These are phyloP conservation scores for Catostylus mosaicus DNA, from an alignment of 30 jellyfish, hydroid and myxozoan species.

Conservation along the genomic window DNA sequence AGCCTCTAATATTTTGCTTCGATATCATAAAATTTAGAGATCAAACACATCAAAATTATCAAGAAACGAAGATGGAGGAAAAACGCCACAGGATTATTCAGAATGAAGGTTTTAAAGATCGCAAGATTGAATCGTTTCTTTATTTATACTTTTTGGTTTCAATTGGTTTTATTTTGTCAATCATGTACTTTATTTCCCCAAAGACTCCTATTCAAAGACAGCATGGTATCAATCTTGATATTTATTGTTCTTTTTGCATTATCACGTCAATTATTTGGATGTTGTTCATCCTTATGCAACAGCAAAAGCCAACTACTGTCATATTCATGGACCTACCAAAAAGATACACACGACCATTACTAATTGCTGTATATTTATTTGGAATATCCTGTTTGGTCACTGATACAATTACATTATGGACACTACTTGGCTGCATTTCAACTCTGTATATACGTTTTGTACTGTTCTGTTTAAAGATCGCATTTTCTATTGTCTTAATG, in stretches of 20 bases:
- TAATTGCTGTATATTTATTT: constrained; percentile 54
- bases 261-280: constrained; percentile 47
- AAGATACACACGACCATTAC: constrained; percentile 66
- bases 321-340: constrained; percentile 60
- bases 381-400: constrained; percentile 70
- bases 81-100: neutral
- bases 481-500: constrained; percentile 32
- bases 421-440: constrained; percentile 53
- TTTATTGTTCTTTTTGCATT: constrained; percentile 54
- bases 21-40: no score
- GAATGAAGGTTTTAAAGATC: constrained; percentile 37
- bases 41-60: neutral
- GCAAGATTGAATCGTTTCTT: constrained; percentile 58
- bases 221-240: constrained; percentile 41
- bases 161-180: constrained; percentile 62
- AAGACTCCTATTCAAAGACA: constrained; percentile 3
- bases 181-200: constrained; percentile 39
- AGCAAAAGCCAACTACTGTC: constrained; percentile 28
- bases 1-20: no score
- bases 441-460: constrained; percentile 25
- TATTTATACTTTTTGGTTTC: constrained; percentile 66
- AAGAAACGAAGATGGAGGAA: constrained; percentile 1
- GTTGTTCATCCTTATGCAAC: constrained; percentile 24
- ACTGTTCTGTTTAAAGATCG: constrained; percentile 19
- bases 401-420: constrained; percentile 62